phyloP scores from a whole-genome alignment of 35 echinoderm and acorn worm genomes.

The Acanthaster planci region DNA sequence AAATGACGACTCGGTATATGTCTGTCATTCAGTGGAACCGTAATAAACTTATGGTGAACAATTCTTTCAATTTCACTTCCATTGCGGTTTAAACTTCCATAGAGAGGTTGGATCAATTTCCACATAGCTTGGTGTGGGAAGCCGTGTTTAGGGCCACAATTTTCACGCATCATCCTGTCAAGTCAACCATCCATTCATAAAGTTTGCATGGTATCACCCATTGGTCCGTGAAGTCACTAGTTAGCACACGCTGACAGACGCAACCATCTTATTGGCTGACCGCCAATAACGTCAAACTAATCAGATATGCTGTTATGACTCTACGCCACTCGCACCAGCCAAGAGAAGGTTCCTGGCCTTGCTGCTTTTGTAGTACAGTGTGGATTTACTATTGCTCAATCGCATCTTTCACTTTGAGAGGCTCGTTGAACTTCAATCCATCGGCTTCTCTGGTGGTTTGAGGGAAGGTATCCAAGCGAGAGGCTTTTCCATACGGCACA shows the following conservation, averaged over 20 bases:
- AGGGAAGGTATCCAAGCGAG: not conserved
- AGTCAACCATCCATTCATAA: not conserved
- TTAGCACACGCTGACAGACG: too few relatives aligned
- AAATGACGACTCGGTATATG: too few relatives aligned
- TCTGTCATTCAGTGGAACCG: not conserved
- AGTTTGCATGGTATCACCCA: not conserved
- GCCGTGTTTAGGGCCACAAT: not conserved
- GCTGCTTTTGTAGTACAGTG: not conserved
- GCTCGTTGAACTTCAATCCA: not conserved
- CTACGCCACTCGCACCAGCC: not conserved
- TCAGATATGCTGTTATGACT: not conserved
- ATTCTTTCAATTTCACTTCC: not conserved
- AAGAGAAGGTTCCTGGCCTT: not conserved
- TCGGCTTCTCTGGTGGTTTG: not conserved
- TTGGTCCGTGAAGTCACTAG: too few relatives aligned
- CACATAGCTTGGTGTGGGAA: too few relatives aligned
- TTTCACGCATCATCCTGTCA: not conserved
- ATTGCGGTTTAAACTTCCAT: too few relatives aligned
- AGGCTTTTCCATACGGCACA: not conserved
- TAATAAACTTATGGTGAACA: not conserved
- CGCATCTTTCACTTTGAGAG: not conserved
- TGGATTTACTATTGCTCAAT: constrained; percentile 1
- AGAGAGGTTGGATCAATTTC: too few relatives aligned
- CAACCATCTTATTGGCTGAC: constrained; percentile 4
- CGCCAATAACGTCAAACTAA: not conserved